Evolutionary conservation across 2,113 vertebrate genomes (phyloP).

Genomic region (Myxocyprinus asiaticus): DNA sequence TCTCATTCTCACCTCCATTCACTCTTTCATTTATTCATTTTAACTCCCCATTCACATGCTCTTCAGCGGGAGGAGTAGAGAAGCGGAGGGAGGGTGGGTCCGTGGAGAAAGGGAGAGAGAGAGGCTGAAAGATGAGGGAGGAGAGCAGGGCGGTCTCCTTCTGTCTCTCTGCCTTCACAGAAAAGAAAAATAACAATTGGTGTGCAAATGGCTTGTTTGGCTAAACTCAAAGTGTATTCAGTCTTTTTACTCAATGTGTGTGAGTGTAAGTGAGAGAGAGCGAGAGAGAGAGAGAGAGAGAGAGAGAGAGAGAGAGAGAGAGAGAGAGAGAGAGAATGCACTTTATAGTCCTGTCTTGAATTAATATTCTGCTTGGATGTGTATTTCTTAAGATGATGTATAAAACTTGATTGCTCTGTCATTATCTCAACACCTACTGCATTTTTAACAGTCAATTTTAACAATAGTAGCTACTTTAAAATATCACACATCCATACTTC

Average conservation of each 20-base stretch:
- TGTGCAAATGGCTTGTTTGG: constrained; percentile 77
- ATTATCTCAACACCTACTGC: too few relatives aligned
- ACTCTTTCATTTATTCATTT: constrained; percentile 12
- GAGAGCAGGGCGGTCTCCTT: constrained; percentile 72
- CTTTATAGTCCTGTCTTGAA: too few relatives aligned
- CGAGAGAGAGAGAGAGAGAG: too few relatives aligned
- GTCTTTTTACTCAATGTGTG: constrained; percentile 34
- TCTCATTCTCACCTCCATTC: constrained; percentile 68
- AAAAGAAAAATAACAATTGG: constrained; percentile 77
- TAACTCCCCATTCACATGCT: constrained; percentile 72
- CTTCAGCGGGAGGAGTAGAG: constrained; percentile 23
- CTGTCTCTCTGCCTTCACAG: constrained; percentile 65
- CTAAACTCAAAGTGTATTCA: constrained; percentile 68
- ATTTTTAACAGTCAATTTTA: too few relatives aligned
- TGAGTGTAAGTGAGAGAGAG: neutral
- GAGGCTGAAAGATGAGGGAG: constrained; percentile 6
- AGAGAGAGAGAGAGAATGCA: too few relatives aligned
- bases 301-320: too few relatives aligned
- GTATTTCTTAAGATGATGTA: too few relatives aligned
- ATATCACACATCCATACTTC: too few relatives aligned
- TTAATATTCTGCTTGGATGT: too few relatives aligned
- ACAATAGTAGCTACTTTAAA: too few relatives aligned
- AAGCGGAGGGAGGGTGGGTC: neutral
- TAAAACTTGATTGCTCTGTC: too few relatives aligned
- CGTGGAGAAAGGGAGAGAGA: constrained; percentile 24